A percentile compares a stretch with the other conserved stretches of the same genome.
Evolutionary conservation across 2,797 vertebrate species (phyloP).

Genomic region (Oryzias dopingdopingensis): DNA sequence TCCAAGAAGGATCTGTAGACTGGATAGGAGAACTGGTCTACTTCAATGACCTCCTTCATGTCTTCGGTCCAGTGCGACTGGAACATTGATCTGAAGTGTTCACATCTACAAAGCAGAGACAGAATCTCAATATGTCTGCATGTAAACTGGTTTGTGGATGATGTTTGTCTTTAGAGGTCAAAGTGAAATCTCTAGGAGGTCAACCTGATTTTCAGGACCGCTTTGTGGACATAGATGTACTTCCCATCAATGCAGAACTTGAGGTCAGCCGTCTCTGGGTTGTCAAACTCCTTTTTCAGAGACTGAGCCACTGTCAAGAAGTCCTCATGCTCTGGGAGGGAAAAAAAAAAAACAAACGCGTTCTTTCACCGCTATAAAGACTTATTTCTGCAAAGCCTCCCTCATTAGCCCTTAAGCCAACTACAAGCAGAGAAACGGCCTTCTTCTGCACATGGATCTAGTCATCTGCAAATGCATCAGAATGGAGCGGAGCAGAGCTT

Average conservation of each 20-base stretch:
- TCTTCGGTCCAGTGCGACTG: conserved; percentile 98
- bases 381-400: not conserved
- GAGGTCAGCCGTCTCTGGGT: conserved; percentile 92
- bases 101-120: conserved; percentile 80
- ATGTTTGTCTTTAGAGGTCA: not conserved
- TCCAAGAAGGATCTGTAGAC: conserved; percentile 97
- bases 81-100: conserved; percentile 98
- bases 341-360: not conserved
- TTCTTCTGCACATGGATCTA: no score
- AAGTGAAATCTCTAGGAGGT: not conserved
- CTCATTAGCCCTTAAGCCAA: no score
- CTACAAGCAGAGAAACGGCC: no score
- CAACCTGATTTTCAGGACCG: conserved; percentile 96
- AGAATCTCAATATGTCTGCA: not conserved
- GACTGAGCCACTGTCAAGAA: conserved; percentile 94
- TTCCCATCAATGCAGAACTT: conserved; percentile 94
- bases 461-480: no score
- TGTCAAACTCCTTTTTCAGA: conserved; percentile 96
- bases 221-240: conserved; percentile 95
- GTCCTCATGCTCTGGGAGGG: conserved; percentile 86
- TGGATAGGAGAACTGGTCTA: conserved; percentile 94
- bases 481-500: no score
- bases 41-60: conserved; percentile 95
- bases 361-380: not conserved
- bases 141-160: not conserved